Evolutionary conservation across 1,140 invertebrate genomes (phyloP), one percentile per base, ranked within the genome.

Genomic region (Pantala flavescens): DNA sequence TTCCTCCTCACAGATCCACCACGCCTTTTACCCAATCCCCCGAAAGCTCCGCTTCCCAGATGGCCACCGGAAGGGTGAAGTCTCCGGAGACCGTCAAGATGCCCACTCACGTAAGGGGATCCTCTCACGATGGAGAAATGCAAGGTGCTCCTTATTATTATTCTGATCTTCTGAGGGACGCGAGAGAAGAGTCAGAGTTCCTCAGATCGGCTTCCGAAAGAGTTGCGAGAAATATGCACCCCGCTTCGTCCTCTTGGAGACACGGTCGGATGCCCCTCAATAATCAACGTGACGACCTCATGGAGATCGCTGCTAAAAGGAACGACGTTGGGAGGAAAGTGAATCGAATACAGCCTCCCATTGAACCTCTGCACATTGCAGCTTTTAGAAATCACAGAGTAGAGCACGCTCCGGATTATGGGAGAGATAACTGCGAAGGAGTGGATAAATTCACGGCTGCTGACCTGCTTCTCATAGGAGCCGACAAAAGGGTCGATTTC

Each of bases 101-200:
- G 49, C 14, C 16, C 12, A 16, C 3, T 63, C 19, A 49, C 7
- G 16, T 49, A 11, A 23, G 11, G 19, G 21, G 19, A 36, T 23
- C n/a, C 0, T 42, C 28, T 72, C 71, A 16, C 16, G 23, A 72
- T 19, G 71, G 23, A 72, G 36, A 72, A 72, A 79, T 21, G 75
- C 79, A 81, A 43, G 82, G 83, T 42, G 92, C 91, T 19, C 93
- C 93, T 0, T 94, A 95, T 80, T 95, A 95, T 79, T 94, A 94
- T 82, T 94, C 93, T 0, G 93, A 95, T 81, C 82, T 94, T n/a
- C 77, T 84, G 24, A 79, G 80, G 76, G 76, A 19, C 14, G 36
- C 16, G 23, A 21, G 72, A 0, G 78, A 79, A 12, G 76, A 76
- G 2, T 71, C 73, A 16, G 76, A 71, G 36, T 75, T 74, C 43